phyloP scores from a whole-genome alignment of 2,888 invertebrate genomes.

The Atherix ibis region DNA sequence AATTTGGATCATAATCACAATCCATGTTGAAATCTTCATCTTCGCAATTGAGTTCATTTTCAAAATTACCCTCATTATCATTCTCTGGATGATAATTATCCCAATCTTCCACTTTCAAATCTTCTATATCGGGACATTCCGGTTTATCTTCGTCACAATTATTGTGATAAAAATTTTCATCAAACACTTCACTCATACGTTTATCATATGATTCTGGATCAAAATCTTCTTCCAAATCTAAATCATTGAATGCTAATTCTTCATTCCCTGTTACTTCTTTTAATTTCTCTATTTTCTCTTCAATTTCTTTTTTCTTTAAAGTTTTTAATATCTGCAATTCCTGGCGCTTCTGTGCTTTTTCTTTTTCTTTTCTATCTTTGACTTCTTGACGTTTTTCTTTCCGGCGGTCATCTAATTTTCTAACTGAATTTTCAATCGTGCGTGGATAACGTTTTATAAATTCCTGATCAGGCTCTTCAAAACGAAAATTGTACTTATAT shows the following conservation, averaged over 20 bases:
- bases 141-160: conserved; percentile 62
- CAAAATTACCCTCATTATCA: conserved; percentile 38
- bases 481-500: conserved; percentile 88
- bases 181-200: conserved; percentile 73
- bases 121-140: conserved; percentile 65
- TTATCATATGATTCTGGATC: conserved; percentile 78
- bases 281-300: conserved; percentile 71
- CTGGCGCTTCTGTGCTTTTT: conserved; percentile 65
- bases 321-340: conserved; percentile 79
- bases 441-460: conserved; percentile 87
- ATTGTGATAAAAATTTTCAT: conserved; percentile 70
- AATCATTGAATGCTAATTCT: conserved; percentile 39
- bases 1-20: conserved; percentile 58
- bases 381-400: conserved; percentile 61
- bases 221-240: conserved; percentile 79
- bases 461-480: conserved; percentile 89
- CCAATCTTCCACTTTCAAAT: conserved; percentile 30
- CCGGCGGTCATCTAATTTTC: conserved; percentile 64
- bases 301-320: conserved; percentile 75
- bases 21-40: conserved; percentile 83
- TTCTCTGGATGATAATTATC: conserved; percentile 38
- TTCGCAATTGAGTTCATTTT: conserved; percentile 47
- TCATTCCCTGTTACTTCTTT: conserved; percentile 78
- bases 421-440: conserved; percentile 65
- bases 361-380: conserved; percentile 56